Evolutionary conservation across 2,113 vertebrate species (phyloP).

Genomic region (Strix uralensis): DNA sequence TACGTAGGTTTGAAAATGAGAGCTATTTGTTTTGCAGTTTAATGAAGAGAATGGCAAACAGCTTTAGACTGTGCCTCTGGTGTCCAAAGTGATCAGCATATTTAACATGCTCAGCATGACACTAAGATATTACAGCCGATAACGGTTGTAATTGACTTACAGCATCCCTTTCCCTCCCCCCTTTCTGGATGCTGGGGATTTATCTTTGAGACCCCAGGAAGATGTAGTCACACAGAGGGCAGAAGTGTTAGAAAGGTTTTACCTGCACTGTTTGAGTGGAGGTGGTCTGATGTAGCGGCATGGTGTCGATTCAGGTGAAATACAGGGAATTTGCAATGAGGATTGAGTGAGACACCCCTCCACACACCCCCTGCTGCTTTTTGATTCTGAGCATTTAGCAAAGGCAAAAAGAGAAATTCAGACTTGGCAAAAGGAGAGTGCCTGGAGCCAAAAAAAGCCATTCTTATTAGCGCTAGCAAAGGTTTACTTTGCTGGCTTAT

Average conservation of each 20-base stretch:
- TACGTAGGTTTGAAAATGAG: conserved; percentile 66
- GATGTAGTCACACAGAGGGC: conserved; percentile 3
- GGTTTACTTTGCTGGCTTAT: conserved; percentile 49
- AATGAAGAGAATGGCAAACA: conserved; percentile 84
- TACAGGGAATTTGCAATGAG: neutral
- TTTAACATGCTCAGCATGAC: conserved; percentile 88
- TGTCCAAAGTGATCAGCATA: conserved; percentile 80
- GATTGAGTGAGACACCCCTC: neutral
- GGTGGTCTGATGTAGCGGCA: neutral
- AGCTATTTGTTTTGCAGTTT: conserved; percentile 77
- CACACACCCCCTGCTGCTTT: too few species aligned
- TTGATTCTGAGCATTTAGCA: neutral
- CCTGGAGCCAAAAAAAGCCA: conserved; percentile 49
- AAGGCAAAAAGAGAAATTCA: conserved; percentile 37
- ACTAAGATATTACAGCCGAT: conserved; percentile 79
- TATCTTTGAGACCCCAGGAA: conserved; percentile 24
- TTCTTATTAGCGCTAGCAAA: conserved; percentile 45
- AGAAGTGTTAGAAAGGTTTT: neutral
- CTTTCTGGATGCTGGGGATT: conserved; percentile 10
- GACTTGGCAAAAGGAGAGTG: conserved; percentile 30
- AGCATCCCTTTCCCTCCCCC: conserved; percentile 56
- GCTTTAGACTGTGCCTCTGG: conserved; percentile 75
- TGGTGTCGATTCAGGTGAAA: neutral
- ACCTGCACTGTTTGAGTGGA: neutral
- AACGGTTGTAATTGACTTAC: conserved; percentile 81